Percentiles rank a stretch among this genome's conserved stretches.
Conservation (phyloP, 2,113 vertebrate genomes). For the Paradoxurus hermaphroditus region DNA sequence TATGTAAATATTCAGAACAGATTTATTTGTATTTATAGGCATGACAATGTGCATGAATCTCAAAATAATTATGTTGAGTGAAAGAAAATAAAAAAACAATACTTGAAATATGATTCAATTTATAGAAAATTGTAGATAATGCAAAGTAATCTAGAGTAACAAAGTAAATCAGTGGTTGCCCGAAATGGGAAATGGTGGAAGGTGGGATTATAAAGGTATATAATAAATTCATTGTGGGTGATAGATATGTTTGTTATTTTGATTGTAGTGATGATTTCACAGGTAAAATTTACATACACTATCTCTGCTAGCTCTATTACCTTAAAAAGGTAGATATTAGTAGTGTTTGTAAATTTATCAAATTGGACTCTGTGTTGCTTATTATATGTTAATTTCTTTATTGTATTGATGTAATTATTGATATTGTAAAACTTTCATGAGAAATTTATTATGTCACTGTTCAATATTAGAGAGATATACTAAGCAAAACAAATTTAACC, state of each 20-base stretch:
- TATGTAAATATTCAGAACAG: neutral
- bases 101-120: neutral
- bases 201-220: neutral
- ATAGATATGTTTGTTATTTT: neutral
- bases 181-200: neutral
- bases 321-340: too few relatives aligned
- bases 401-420: neutral
- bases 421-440: neutral
- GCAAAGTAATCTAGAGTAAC: neutral
- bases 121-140: neutral
- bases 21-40: neutral
- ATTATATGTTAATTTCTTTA: neutral
- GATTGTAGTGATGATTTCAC: neutral
- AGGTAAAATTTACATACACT: too few relatives aligned
- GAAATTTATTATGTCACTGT: neutral
- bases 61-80: constrained; percentile 3
- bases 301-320: too few relatives aligned
- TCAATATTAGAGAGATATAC: neutral
- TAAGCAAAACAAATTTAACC: neutral
- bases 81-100: neutral
- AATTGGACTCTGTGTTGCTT: neutral
- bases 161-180: neutral
- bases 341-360: too few relatives aligned
- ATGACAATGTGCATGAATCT: neutral
- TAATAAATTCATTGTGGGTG: neutral